These are phyloP conservation scores for Pollenia angustigena DNA, from an alignment of 2,888 invertebrate genomes.

Conservation along the genomic window DNA sequence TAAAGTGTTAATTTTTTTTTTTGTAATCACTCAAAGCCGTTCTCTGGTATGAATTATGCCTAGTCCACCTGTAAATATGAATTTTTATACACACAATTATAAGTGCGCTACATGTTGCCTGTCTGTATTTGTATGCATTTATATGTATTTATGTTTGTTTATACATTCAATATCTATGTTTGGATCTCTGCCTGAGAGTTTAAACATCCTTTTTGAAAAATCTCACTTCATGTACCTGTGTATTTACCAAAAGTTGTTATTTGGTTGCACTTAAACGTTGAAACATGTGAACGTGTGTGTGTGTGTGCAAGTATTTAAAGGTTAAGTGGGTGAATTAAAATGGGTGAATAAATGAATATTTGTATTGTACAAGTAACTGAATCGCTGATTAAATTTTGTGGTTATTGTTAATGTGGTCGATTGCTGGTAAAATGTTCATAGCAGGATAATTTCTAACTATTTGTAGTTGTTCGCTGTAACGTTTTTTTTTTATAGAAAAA, in stretches of 20 bases:
- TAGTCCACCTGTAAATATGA: neutral
- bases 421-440: conserved; percentile 58
- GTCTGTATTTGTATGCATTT: neutral
- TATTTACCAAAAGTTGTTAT: conserved; percentile 26
- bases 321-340: conserved; percentile 22
- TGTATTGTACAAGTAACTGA: conserved; percentile 56
- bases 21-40: no score
- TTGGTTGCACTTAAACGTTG: neutral
- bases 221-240: conserved; percentile 19
- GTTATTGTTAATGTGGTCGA: conserved; percentile 70
- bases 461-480: neutral
- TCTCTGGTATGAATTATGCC: neutral
- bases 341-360: conserved; percentile 15
- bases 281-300: neutral
- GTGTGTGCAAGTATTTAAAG: conserved; percentile 3
- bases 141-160: neutral
- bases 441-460: conserved; percentile 28
- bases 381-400: conserved; percentile 71
- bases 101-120: neutral
- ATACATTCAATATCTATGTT: neutral
- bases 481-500: neutral
- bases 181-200: conserved; percentile 3
- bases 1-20: no score
- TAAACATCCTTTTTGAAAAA: conserved; percentile 34
- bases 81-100: neutral